Base-by-base conservation (phyloP, 1,140 invertebrate species). In the Acromyrmex charruanus region DNA sequence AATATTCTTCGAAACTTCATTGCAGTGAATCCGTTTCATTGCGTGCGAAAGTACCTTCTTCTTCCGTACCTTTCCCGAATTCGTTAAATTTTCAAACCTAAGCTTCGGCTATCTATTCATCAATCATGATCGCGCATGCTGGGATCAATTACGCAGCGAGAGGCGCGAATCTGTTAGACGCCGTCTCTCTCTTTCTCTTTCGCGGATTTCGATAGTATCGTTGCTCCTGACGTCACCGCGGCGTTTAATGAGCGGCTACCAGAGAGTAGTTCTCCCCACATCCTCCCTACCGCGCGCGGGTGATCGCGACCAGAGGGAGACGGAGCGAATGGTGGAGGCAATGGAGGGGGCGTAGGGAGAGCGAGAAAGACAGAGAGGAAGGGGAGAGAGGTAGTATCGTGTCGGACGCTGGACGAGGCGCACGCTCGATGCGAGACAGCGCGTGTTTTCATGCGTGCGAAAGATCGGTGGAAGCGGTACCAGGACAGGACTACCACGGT, bases 371-470 rank as follows among this genome's bases (percentile, higher is more conserved):
- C 89, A 93, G 92, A 94, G 88, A 93, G 87, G 93, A 94, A 91
- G 93, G 90, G 86, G 91, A 93, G 92, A 93, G 89, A 92, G 92
- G 93, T 95, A 94, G 94, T 94, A 93, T 94, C 94, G 94, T 94
- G 93, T 94, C 93, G 93, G 94, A 94, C 94, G 94, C 94, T 94
- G 94, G 94, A 94, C 93, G 94, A 95, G 91, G 92, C 94, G 94
- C 94, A 95, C 94, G 94, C 91, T 94, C 93, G 91, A 93, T 91
- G 93, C 93, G 91, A 94, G 93, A 86, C 90, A 92, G 87, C 92
- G 93, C 89, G 93, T 90, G 85, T 82, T 92, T 91, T 93, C 90
- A 92, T 93, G 93, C 92, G 90, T 81, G 69, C 55, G 91, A 71
- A 44, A 89, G 85, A 91, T 35, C 81, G 80, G 55, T 87, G 58